Conservation (phyloP, 2,797 vertebrate species). For the Denticeps clupeoides region DNA sequence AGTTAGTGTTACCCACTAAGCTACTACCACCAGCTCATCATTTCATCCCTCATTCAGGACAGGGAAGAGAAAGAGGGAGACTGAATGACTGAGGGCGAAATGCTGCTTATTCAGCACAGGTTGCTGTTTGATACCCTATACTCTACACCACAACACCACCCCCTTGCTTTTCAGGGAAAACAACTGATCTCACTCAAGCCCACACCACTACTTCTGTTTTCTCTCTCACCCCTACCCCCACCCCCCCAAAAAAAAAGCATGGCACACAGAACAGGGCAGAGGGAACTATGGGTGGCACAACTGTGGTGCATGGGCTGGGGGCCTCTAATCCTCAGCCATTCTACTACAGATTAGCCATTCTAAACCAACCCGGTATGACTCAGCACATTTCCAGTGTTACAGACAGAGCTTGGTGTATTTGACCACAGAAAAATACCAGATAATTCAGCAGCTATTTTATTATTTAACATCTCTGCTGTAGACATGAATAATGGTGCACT, state of each 20-base stretch:
- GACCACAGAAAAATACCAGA: conserved; percentile 38
- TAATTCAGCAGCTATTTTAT: too few species aligned
- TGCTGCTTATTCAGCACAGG: conserved; percentile 20
- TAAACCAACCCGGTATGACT: conserved; percentile 59
- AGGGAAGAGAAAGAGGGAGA: conserved; percentile 44
- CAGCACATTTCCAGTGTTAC: conserved; percentile 56
- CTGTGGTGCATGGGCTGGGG: conserved; percentile 25
- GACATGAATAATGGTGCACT: too few species aligned
- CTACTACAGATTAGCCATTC: conserved; percentile 57
- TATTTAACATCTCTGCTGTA: too few species aligned
- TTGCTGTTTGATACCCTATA: too few species aligned
- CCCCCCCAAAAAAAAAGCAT: not conserved
- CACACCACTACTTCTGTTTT: too few species aligned
- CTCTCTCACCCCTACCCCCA: conserved; percentile 1
- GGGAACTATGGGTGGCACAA: conserved; percentile 32
- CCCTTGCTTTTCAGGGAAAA: conserved; percentile 38
- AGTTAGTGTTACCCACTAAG: too few species aligned
- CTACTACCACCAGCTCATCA: too few species aligned
- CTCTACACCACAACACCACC: too few species aligned
- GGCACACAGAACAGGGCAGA: conserved; percentile 27
- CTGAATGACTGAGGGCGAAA: conserved; percentile 40
- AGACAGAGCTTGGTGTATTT: conserved; percentile 22
- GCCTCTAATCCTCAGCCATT: conserved; percentile 58
- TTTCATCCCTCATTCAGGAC: too few species aligned
- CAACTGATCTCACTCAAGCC: conserved; percentile 54